Evolutionary conservation across 2,888 invertebrate species (phyloP), one percentile per base, ranked within the genome.

Genomic region (Hirtodrosophila confusa): DNA sequence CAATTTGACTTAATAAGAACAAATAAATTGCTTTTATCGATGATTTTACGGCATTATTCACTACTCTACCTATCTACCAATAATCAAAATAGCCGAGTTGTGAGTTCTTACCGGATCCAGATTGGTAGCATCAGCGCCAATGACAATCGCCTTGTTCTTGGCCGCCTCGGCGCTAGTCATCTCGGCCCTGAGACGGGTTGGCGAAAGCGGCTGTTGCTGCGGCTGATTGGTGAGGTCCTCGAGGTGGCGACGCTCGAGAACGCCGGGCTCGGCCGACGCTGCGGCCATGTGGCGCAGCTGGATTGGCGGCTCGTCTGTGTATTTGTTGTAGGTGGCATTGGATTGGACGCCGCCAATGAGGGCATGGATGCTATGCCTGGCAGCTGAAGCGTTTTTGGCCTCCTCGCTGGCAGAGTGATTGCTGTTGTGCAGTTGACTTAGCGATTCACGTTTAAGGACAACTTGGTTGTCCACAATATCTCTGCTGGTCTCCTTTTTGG

Each of bases 401-500:
- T 79, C 78, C 43, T 88, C 88, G 6, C 60, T 49, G 29, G 62
- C 57, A n/a, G 69, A 61, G 64, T 93, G 93, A 40, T 91, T 91
- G 69, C 93, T 93, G 70, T 92, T 92, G 75, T 93, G 92, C 63
- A 93, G 82, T 83, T 92, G 92, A 80, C 84, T 89, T 44, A 88
- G 84, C 54, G 89, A 88, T 63, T 91, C 91, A 27, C 89, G 80
- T 77, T 89, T 89, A 33, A 75, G 67, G 56, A 78, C 62, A 48
- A 71, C 74, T 64, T 88, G 82, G 61, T 86, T 89, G 67, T 90
- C 90, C n/a, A 84, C 88, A 68, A 73, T 86, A 61, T 91, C 91
- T 51, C 86, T 54, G 55, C 91, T 91, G 50, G 92, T 89, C 80
- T 96, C 96, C 91, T 96, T 96, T 88, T 95, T 95, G 0, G 96